These are phyloP conservation scores for Danio kyathit DNA, from an alignment of 2,797 vertebrate species.

Conservation along the genomic window DNA sequence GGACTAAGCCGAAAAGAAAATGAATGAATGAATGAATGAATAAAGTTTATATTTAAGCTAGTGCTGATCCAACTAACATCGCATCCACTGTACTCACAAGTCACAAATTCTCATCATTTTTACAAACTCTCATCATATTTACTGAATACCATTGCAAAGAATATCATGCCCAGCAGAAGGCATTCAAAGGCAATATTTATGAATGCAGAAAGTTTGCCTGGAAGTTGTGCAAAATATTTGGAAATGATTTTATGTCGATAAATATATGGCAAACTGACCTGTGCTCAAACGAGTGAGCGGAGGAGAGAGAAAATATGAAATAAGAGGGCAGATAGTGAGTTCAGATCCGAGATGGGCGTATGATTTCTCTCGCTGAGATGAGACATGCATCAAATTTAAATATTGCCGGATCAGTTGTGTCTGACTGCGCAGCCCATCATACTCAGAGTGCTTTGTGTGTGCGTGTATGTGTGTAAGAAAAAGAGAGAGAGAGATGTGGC, in stretches of 20 bases:
- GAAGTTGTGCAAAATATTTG: background rate
- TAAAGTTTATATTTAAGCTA: too few species aligned
- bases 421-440: slow-evolving; percentile 37
- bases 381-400: slow-evolving; percentile 51
- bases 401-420: slow-evolving; percentile 41
- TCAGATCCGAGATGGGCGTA: slow-evolving; percentile 24
- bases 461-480: background rate
- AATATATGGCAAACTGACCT: background rate
- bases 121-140: background rate
- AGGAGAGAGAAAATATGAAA: background rate
- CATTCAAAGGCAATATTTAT: background rate
- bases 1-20: too few species aligned
- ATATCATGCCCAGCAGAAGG: background rate
- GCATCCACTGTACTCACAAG: too few species aligned
- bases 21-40: too few species aligned
- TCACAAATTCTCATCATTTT: background rate
- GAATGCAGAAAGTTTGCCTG: background rate
- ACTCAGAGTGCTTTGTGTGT: background rate
- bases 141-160: background rate
- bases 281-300: background rate
- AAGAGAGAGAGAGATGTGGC: background rate
- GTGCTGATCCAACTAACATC: too few species aligned
- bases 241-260: background rate
- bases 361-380: slow-evolving; percentile 24
- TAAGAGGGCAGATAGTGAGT: background rate